Percentiles rank a stretch among this genome's conserved stretches.
Conservation (phyloP, 2,888 invertebrate species). For the Boloria euphrosyne region DNA sequence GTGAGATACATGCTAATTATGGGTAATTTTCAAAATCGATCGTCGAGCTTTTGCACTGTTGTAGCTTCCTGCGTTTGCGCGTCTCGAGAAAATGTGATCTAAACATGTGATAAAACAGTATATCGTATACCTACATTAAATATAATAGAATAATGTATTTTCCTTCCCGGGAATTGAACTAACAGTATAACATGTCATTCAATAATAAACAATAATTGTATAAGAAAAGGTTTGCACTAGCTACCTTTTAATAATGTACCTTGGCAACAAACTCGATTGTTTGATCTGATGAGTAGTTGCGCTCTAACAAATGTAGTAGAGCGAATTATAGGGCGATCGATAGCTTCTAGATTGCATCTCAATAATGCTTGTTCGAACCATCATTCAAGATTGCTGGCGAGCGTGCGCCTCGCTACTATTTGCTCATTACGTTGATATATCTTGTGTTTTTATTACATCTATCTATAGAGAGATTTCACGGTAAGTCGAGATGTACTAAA, state of each 20-base stretch:
- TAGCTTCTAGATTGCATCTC: slow-evolving; percentile 80
- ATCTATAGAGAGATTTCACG: slow-evolving; percentile 34
- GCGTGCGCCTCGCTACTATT: slow-evolving; percentile 63
- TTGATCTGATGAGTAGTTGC: slow-evolving; percentile 74
- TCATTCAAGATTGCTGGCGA: slow-evolving; percentile 64
- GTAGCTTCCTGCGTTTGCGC: slow-evolving; percentile 74
- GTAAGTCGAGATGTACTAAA: slow-evolving; percentile 44
- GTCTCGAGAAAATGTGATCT: slow-evolving; percentile 26
- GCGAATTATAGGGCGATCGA: slow-evolving; percentile 76
- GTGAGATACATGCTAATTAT: slow-evolving; percentile 80
- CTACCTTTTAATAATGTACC: slow-evolving; percentile 80
- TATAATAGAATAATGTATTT: not conserved
- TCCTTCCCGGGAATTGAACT: not conserved
- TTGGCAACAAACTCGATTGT: slow-evolving; percentile 58
- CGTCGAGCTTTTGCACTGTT: slow-evolving; percentile 72
- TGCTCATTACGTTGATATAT: slow-evolving; percentile 63
- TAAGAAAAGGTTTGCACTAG: slow-evolving; percentile 42
- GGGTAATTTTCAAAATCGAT: slow-evolving; percentile 81
- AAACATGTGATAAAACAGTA: slow-evolving; percentile 9
- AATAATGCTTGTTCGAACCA: slow-evolving; percentile 74
- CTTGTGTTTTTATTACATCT: slow-evolving; percentile 47
- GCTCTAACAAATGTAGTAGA: slow-evolving; percentile 71
- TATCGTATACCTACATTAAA: not conserved
- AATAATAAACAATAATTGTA: slow-evolving; percentile 19
- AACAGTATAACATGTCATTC: slow-evolving; percentile 21